These are phyloP conservation scores for Eupithecia subumbrata DNA, from an alignment of 2,888 invertebrate species.

Conservation along the genomic window DNA sequence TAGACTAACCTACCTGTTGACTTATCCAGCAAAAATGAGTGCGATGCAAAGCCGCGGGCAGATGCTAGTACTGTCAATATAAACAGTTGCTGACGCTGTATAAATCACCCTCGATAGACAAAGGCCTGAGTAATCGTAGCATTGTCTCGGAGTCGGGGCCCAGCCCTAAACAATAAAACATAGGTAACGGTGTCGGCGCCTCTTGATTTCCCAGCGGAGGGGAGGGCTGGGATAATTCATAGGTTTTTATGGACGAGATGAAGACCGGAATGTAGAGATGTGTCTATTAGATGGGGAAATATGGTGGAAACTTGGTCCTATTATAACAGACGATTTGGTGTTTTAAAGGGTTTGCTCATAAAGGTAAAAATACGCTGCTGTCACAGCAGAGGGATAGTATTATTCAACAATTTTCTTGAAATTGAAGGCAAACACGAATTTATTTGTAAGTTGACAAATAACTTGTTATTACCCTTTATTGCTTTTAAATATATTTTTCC, in stretches of 20 bases:
- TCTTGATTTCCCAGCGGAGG: conserved; percentile 51
- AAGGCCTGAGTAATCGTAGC: background rate
- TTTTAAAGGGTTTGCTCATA: background rate
- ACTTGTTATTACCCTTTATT: no score
- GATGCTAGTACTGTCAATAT: background rate
- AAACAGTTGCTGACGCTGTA: background rate
- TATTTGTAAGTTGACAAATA: no score
- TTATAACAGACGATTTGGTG: background rate
- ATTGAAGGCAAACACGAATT: no score
- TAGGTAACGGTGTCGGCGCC: conserved; percentile 20
- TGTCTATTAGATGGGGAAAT: background rate
- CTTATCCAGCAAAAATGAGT: no score
- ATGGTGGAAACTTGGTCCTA: background rate
- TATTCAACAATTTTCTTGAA: no score
- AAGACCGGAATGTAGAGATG: conserved; percentile 16
- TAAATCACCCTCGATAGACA: conserved; percentile 15
- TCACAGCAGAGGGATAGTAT: no score
- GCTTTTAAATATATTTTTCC: no score
- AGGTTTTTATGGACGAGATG: conserved; percentile 24
- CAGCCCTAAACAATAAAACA: conserved; percentile 29
- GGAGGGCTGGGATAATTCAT: conserved; percentile 21
- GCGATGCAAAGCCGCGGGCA: background rate
- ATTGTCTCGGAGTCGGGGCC: conserved; percentile 5
- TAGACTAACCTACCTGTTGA: no score
- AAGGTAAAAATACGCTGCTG: no score